A percentile compares a stretch with the other conserved stretches of the same genome.
Evolutionary conservation across 1,140 invertebrate species (phyloP).

Genomic region (Protaetia brevitarsis): DNA sequence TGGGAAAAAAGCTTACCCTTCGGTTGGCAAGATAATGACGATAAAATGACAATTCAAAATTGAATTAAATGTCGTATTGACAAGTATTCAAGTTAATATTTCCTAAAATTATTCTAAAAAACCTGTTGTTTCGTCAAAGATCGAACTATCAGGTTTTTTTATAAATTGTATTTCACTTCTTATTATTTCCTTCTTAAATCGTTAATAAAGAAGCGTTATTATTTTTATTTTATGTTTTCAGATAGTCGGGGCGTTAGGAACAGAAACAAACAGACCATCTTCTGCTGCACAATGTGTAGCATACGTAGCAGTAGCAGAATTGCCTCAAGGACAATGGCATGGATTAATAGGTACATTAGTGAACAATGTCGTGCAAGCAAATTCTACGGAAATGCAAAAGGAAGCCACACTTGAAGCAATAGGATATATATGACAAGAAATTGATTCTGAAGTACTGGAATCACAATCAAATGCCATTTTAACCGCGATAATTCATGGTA

Average conservation of each 20-base stretch:
- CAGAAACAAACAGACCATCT: slow-evolving; percentile 90
- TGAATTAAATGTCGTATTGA: too few species aligned
- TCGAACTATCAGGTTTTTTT: too few species aligned
- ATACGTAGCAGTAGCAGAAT: slow-evolving; percentile 94
- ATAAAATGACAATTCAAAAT: too few species aligned
- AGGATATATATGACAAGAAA: slow-evolving; percentile 79
- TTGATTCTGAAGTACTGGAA: slow-evolving; percentile 87
- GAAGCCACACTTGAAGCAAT: slow-evolving; percentile 97
- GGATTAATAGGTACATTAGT: slow-evolving; percentile 85
- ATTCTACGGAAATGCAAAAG: slow-evolving; percentile 89
- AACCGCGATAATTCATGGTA: slow-evolving; percentile 98
- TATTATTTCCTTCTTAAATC: too few species aligned
- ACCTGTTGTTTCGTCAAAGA: too few species aligned
- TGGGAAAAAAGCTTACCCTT: too few species aligned
- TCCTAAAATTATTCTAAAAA: too few species aligned
- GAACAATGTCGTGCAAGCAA: slow-evolving; percentile 80
- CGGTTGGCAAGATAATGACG: too few species aligned
- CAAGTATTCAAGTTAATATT: too few species aligned
- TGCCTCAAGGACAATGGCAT: slow-evolving; percentile 81
- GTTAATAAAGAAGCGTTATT: too few species aligned
- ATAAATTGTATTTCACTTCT: too few species aligned
- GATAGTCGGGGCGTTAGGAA: slow-evolving; percentile 91
- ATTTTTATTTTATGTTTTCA: too few species aligned
- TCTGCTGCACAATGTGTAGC: slow-evolving; percentile 98
- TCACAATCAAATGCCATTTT: slow-evolving; percentile 93